Evolutionary conservation across 2,113 vertebrate genomes (phyloP), one percentile per base, ranked within the genome.

Genomic region (Muntiacus reevesi): DNA sequence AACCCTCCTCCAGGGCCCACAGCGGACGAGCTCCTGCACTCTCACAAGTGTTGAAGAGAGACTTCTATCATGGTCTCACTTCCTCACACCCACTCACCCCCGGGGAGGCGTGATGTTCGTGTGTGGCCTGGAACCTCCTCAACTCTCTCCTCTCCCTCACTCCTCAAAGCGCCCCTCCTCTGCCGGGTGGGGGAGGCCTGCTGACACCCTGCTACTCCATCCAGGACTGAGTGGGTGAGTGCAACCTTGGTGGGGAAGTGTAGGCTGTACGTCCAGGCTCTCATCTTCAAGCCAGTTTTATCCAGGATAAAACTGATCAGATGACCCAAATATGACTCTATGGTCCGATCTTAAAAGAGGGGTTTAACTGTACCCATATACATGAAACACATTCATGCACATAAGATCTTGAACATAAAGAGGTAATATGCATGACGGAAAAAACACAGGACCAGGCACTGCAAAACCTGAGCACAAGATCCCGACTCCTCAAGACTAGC

Each of bases 91-190:
- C 50, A 15, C 25, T 8, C 25, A 36, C 36, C 23, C 30, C 1
- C 3, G 25, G 23, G 59, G 27, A 43, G 36, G 30, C 21, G 33
- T 0, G 6, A 36, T 12, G n/a, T 43, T 81, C 15, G 8, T 0
- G 4, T 67, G 67, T 50, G 82, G 86, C 79, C 50, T 86, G 30
- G 13, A n/a, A 19, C 36, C 59, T 16, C n/a, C 79, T 79, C 27
- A 19, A n/a, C 40, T 36, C 47, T 47, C 93, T 27, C 85, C 93
- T 67, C 47, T 64, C 47, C 27, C 17, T 52, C 36, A 15, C 40
- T 78, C 52, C 71, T 54, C 54, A 27, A 2, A 3, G 67, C 1
- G 0, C n/a, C 67, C n/a, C 67, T 71, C 6, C 5, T 79, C 33
- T 17, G 33, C 33, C 28, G 1, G 57, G 6, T 27, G 5, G 21